Base-by-base conservation (phyloP, 92 coral and sea anemone genomes). In the Galaxea fascicularis region DNA sequence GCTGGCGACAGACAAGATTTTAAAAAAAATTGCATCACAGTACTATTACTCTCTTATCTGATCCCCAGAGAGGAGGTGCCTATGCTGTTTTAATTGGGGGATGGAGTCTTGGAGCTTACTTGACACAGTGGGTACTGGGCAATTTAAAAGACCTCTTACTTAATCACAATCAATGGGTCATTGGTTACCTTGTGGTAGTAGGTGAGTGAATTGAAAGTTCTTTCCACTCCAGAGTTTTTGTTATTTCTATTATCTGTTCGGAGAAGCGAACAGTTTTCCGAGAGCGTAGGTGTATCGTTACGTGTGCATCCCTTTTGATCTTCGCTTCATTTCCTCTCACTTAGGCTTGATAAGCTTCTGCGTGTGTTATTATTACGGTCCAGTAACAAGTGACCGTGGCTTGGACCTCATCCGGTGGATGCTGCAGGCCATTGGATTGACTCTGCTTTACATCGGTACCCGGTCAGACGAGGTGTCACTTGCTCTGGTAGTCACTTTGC, bases 341-440 rank as follows among this genome's bases (percentile, higher is more conserved):
- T 8, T 79, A 96, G 99, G 98, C 14, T 22, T 91, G 30, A 83
- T 94, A 46, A 96, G 99, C 79, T 96, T 96, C 80, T 76, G 95
- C 27, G 86, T 93, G 54, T 94, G 98, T 86, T 96, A 96, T 83
- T 96, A 96, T 82, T 89, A 92, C 92, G 99, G 99, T 3, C 99
- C 99, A 17, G 94, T 93, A 16, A 91, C 89, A 26, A 95, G 92
- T 57, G 90, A 91, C 63, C 90, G 99, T 39, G 96, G 99, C n/a
- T 79, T 94, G 73, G 96, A 96, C 72, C 93, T 96, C 66, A 89
- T 96, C 29, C 85, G 95, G 41, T 96, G 99, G 99, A 83, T 93
- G 78, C 78, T 96, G 12, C 99, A 91, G 82, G 26, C 81, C 35
- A 84, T 92, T 0, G 96, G 96, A 0, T 59, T 93, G 80, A 78